A percentile compares a stretch with the other conserved stretches of the same genome.
Evolutionary conservation across 2,113 vertebrate species (phyloP).

Genomic region (Grallaria varia): DNA sequence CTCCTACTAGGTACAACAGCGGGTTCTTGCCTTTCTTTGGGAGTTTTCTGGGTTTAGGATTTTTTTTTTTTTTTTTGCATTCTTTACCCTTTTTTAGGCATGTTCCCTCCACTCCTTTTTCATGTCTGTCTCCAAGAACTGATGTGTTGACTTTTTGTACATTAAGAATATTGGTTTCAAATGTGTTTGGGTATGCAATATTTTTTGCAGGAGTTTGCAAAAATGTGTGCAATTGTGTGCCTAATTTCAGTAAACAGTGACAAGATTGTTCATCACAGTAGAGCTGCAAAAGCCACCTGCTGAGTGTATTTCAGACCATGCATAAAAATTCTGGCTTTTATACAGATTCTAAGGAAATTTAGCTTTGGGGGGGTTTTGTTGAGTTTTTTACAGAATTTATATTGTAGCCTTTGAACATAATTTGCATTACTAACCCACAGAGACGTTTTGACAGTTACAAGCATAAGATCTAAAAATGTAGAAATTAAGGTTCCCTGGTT

Average conservation of each 20-base stretch:
- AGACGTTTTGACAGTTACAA: not conserved
- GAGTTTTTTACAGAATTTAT: not conserved
- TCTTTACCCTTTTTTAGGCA: not conserved
- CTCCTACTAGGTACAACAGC: not conserved
- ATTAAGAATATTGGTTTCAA: not conserved
- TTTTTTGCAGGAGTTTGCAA: not conserved
- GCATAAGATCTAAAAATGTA: not conserved
- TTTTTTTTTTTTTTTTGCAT: not conserved
- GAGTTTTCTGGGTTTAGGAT: not conserved
- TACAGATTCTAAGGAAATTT: not conserved
- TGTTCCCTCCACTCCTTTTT: not conserved
- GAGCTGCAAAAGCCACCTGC: not conserved
- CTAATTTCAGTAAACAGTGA: not conserved
- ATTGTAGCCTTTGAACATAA: not conserved
- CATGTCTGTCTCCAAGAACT: not conserved
- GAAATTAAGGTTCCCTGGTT: not conserved
- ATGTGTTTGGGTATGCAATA: not conserved
- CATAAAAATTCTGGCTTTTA: not conserved
- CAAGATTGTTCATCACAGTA: not conserved
- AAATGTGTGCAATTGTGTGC: not conserved
- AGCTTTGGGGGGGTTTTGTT: not conserved
- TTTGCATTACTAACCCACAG: not conserved
- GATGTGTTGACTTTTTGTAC: not conserved
- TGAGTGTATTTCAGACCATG: not conserved
- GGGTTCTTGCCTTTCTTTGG: not conserved